Evolutionary conservation across 2,113 vertebrate genomes (phyloP), one percentile per base, ranked within the genome.

Genomic region (Entomyzon cyanotis): DNA sequence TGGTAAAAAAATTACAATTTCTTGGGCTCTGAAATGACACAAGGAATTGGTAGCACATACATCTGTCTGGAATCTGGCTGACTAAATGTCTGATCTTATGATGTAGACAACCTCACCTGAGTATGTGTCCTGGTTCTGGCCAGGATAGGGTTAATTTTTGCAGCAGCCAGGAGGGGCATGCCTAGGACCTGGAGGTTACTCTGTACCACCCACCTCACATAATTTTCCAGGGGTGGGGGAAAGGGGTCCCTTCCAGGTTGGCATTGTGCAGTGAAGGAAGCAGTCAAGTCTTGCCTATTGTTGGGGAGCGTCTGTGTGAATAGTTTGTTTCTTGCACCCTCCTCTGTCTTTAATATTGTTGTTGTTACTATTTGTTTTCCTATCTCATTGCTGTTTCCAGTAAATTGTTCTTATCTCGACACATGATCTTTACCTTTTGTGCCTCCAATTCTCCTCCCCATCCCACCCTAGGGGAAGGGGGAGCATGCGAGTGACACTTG

Each of bases 241-340:
- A 77, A 44, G 27, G 5, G 0, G 1, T 59, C 9, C 11, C 21
- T 76, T 59, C 53, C 0, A 1, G 30, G 33, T 15, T 0, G 1
- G 7, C 17, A 12, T 27, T 10, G 14, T 1, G 0, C 33, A 27
- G 9, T 37, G 21, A 9, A 52, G 53, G 27, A 15, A 60, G 3
- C 0, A 0, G 33, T 37, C 44, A 33, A 4, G 5, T 27, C 22
- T 22, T 44, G 11, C 12, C 33, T 52, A 44, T 31, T 37, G 50
- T 52, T 3, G 33, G 22, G 22, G 14, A 37, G 18, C 28, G 42
- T 35, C 17, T 77, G 8, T 44, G 27, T 37, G 63, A 60, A 10
- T 52, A 37, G 11, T 27, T 69, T 2, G 27, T 60, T 76, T 60
- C 22, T 44, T 42, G 9, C 59, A 31, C 17, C 6, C 8, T 20